A percentile compares a stretch with the other conserved stretches of the same genome.
Conservation (phyloP, 2,797 vertebrate genomes). For the Platalea minor region DNA sequence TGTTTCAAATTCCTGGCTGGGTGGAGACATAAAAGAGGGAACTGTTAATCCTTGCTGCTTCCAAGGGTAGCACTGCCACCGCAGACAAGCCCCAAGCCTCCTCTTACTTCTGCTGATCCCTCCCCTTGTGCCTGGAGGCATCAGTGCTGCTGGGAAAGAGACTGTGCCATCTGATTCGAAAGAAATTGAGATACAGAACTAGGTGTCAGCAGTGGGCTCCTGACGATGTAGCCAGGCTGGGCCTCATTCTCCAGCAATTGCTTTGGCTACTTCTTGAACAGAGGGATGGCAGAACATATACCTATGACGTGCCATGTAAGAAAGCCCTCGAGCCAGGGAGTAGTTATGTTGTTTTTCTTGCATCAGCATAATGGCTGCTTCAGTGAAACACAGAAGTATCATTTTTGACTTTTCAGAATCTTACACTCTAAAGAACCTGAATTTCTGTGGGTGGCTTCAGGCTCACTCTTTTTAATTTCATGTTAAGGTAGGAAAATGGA, state of each 20-base stretch:
- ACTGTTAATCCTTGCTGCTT: not conserved
- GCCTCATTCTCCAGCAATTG: not conserved
- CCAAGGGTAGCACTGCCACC: not conserved
- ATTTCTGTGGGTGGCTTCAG: not conserved
- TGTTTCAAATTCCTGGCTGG: not conserved
- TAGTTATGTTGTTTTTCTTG: not conserved
- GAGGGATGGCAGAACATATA: not conserved
- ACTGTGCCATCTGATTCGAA: not conserved
- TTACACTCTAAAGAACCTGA: not conserved
- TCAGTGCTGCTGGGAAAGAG: not conserved
- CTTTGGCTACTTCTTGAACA: not conserved
- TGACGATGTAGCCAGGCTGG: not conserved
- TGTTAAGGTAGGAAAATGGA: not conserved
- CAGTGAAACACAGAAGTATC: not conserved
- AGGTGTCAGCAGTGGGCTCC: fast-evolving
- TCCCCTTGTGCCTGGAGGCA: not conserved
- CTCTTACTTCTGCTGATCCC: not conserved
- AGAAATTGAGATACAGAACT: not conserved
- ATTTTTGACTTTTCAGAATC: not conserved
- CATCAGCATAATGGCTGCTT: not conserved
- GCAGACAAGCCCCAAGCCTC: not conserved
- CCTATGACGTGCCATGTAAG: fast-evolving
- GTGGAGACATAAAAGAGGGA: not conserved
- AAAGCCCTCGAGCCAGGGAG: not conserved
- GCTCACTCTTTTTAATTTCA: not conserved